Evolutionary conservation across 2,797 vertebrate species (phyloP).

Genomic region (Lateolabrax maculatus): DNA sequence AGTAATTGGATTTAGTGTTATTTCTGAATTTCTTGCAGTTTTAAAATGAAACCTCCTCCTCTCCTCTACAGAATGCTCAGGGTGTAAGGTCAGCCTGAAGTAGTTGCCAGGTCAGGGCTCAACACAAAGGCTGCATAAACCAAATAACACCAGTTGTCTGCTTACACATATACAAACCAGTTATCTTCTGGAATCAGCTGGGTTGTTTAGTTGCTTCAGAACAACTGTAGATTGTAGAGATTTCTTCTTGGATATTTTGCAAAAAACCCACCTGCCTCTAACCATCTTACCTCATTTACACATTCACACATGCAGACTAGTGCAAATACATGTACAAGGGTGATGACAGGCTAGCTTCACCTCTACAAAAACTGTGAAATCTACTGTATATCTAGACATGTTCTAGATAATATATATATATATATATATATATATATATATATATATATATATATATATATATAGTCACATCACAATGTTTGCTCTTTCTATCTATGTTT

Average conservation of each 20-base stretch:
- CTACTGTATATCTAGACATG: not conserved
- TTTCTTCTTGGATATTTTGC: no score
- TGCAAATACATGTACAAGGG: not conserved
- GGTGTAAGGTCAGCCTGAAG: not conserved
- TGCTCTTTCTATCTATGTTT: not conserved
- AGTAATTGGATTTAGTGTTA: constrained; percentile 2
- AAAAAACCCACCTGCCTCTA: not conserved
- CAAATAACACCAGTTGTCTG: not conserved
- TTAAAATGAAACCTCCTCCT: not conserved
- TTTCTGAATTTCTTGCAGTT: not conserved
- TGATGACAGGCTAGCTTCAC: not conserved
- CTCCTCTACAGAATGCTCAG: not conserved
- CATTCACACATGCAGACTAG: not conserved
- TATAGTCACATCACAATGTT: no score
- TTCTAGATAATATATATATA: not conserved
- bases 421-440: no score
- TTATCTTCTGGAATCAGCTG: no score
- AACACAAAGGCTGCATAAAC: not conserved
- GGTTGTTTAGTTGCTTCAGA: no score
- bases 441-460: no score
- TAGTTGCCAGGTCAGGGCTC: not conserved
- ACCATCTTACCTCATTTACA: not conserved
- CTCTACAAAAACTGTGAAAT: not conserved
- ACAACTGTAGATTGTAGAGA: no score
- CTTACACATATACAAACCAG: not conserved